Evolutionary conservation across 2,888 invertebrate species (phyloP), one percentile per base, ranked within the genome.

Genomic region (Glyphotaelius pellucidus): DNA sequence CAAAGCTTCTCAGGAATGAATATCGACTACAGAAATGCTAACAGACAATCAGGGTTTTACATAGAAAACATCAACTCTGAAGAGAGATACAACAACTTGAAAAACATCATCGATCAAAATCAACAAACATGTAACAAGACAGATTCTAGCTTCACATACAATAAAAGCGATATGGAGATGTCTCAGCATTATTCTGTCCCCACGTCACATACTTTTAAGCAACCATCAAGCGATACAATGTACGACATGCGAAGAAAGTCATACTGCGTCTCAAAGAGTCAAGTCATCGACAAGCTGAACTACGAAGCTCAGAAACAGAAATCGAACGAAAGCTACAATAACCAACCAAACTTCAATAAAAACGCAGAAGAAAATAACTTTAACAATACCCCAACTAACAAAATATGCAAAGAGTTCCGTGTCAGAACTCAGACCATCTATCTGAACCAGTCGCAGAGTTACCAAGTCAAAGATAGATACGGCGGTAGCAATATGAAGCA

Each of bases 211-310:
- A 80, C 47, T 31, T 91, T 91, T 80, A 91, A 91, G 38, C 91
- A 91, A 32, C 89, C 91, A 0, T 83, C 89, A 19, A 91, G 67
- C 30, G 89, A 91, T 32, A 67, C 80, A 12, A 35, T 90, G 32
- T 91, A 91, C 85, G 83, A 88, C 25, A 91, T 88, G 88, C 67
- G 52, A 80, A 91, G 86, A 42, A 91, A 90, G 42, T 47, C 91
- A 14, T 91, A 85, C 89, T 89, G 89, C 80, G 25, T 89, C 15
- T n/a, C 89, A 38, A 80, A 89, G 80, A 30, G 83, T 19, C 80
- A 80, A 80, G n/a, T 15, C n/a, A 38, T 89, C n/a, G 35, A 80
- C 31, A 52, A 5, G 11, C 3, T 42, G 30, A 38, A n/a, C 19
- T 84, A 81, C 38, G 52, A 83, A 30, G 9, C 32, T 14, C 90